phyloP scores from a whole-genome alignment of 1,140 invertebrate species.

The Theocolax elegans region DNA sequence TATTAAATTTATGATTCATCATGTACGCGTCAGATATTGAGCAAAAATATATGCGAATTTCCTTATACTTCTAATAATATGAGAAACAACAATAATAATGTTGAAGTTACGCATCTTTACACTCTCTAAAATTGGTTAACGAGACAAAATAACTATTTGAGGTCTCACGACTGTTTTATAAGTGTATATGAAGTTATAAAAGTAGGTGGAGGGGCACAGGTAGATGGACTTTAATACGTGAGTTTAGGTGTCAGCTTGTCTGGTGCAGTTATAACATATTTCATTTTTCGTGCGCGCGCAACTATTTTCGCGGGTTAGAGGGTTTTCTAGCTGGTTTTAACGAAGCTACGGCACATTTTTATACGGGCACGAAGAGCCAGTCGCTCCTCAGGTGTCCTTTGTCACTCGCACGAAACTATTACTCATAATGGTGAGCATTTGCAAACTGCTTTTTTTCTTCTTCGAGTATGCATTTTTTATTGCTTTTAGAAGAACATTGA shows the following conservation, averaged over 20 bases:
- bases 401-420: constrained; percentile 49
- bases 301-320: constrained; percentile 38
- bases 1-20: no score
- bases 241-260: background rate
- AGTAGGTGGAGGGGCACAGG: background rate
- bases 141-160: no score
- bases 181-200: no score
- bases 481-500: background rate
- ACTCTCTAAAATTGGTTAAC: no score
- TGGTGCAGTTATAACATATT: constrained; percentile 61
- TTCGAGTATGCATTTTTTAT: constrained; percentile 16
- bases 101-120: no score
- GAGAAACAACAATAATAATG: no score
- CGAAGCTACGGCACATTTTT: constrained; percentile 50
- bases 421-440: constrained; percentile 53
- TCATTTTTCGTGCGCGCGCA: constrained; percentile 57
- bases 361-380: constrained; percentile 53
- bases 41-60: no score
- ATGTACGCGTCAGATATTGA: no score
- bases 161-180: no score
- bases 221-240: background rate
- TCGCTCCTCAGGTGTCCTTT: constrained; percentile 54
- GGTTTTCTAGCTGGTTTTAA: constrained; percentile 62
- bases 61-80: no score
- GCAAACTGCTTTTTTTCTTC: background rate